Conservation (phyloP, 1,140 invertebrate species). For the Thaumetopoea pityocampa region DNA sequence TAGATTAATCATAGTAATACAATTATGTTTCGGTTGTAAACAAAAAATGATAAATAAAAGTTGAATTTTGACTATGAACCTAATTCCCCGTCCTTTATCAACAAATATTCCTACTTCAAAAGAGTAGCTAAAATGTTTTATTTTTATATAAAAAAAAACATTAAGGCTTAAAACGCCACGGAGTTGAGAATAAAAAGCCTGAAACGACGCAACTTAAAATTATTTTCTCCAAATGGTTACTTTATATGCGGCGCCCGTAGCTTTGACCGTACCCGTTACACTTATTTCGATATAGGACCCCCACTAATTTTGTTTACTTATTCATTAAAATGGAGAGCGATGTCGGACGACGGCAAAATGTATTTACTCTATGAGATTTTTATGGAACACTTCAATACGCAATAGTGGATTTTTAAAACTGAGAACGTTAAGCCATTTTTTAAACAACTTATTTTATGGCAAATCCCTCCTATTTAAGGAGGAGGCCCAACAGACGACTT, state of each 20-base stretch:
- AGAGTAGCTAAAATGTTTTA: no score
- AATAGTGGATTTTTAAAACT: constrained; percentile 19
- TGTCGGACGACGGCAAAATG: constrained; percentile 34
- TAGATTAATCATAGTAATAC: no score
- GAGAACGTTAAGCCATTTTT: constrained; percentile 13
- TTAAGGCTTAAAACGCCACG: constrained; percentile 24
- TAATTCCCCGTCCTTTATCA: no score
- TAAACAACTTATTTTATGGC: no score
- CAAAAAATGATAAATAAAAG: no score
- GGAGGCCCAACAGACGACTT: no score
- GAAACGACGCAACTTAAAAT: constrained; percentile 35
- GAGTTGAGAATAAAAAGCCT: constrained; percentile 36
- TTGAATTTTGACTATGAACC: no score
- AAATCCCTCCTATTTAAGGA: no score
- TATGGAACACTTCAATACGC: constrained; percentile 38
- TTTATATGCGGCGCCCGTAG: constrained; percentile 57
- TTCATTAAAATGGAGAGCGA: constrained; percentile 66
- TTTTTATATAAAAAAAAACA: no score
- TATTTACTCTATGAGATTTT: constrained; percentile 46
- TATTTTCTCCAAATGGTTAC: constrained; percentile 56
- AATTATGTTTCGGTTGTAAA: no score
- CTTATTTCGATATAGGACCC: constrained; percentile 62
- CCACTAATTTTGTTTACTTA: constrained; percentile 71
- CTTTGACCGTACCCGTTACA: constrained; percentile 50
- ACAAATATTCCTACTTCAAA: no score